phyloP scores from a whole-genome alignment of 2,888 invertebrate genomes.

The Allygus modestus region DNA sequence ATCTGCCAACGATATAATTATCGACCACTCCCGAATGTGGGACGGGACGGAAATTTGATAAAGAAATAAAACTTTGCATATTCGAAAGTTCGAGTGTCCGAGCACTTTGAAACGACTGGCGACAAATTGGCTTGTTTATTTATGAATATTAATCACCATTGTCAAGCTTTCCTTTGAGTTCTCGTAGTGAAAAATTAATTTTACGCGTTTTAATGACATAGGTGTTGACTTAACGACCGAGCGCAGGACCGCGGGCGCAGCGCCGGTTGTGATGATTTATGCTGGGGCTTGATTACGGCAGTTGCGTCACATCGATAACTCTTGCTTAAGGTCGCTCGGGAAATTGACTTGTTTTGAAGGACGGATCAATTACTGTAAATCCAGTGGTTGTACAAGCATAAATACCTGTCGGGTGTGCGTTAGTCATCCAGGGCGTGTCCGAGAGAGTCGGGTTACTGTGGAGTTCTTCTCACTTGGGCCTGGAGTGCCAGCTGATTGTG shows the following conservation, averaged over 20 bases:
- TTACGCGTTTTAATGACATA: neutral
- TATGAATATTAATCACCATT: constrained; percentile 30
- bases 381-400: neutral
- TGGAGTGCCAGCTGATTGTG: too few relatives aligned
- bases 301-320: constrained; percentile 17
- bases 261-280: constrained; percentile 1
- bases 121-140: neutral
- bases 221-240: constrained; percentile 13
- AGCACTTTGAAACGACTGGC: neutral
- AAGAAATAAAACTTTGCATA: constrained; percentile 45
- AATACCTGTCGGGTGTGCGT: neutral
- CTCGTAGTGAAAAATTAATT: constrained; percentile 12
- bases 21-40: constrained; percentile 25
- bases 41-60: constrained; percentile 6
- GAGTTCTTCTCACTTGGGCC: neutral
- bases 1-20: constrained; percentile 23
- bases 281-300: neutral
- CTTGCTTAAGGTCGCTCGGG: constrained; percentile 31
- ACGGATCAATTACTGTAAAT: constrained; percentile 38
- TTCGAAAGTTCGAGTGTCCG: constrained; percentile 18
- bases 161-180: neutral
- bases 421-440: neutral
- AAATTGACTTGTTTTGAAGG: constrained; percentile 53
- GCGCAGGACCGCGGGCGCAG: neutral
- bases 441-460: neutral